phyloP scores from a whole-genome alignment of 2,797 vertebrate genomes.

The Sarcophilus harrisii region DNA sequence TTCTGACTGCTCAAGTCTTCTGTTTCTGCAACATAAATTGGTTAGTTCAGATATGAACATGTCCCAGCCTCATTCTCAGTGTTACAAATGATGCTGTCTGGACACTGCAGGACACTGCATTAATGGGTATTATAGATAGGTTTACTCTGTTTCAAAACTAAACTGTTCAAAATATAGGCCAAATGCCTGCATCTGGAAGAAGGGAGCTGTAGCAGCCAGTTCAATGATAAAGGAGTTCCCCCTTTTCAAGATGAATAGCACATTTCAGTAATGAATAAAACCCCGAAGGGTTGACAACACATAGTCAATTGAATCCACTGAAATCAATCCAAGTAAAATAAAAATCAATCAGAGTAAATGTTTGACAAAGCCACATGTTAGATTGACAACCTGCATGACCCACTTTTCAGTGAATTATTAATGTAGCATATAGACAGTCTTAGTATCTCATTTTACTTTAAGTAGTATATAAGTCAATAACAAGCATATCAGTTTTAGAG shows the following conservation, averaged over 20 bases:
- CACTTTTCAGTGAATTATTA: neutral
- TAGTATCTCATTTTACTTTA: conserved; percentile 31
- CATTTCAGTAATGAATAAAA: conserved; percentile 16
- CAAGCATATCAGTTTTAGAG: neutral
- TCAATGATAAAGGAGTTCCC: neutral
- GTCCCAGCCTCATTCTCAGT: conserved; percentile 58
- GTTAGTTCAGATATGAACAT: conserved; percentile 69
- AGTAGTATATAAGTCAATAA: neutral
- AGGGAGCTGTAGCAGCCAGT: conserved; percentile 1
- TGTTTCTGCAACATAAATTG: conserved; percentile 73
- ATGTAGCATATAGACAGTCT: neutral
- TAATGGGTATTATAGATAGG: conserved; percentile 71
- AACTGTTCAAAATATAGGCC: conserved; percentile 42
- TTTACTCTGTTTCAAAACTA: conserved; percentile 63
- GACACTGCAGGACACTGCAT: conserved; percentile 79
- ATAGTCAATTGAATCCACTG: neutral
- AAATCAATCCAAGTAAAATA: neutral
- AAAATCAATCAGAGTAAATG: neutral
- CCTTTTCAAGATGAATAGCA: conserved; percentile 29
- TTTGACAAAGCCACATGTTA: neutral
- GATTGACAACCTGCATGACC: neutral
- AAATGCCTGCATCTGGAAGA: conserved; percentile 3
- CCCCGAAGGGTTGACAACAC: neutral
- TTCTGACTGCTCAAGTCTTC: conserved; percentile 59
- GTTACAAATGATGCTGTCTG: conserved; percentile 79